These are phyloP conservation scores for Drosophila virilis DNA, from an alignment of 1,140 invertebrate species.

Conservation along the genomic window DNA sequence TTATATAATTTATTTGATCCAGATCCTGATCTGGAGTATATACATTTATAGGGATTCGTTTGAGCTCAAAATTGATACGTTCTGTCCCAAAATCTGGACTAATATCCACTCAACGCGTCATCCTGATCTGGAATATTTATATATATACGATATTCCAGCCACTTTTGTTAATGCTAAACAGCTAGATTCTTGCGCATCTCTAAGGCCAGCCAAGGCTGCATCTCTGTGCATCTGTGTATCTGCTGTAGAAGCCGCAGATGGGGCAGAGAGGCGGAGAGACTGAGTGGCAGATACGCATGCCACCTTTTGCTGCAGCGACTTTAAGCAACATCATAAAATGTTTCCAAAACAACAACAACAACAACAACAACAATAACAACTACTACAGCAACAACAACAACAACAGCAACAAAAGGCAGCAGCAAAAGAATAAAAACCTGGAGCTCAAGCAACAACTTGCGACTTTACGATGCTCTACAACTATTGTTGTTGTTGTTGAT, in stretches of 20 bases:
- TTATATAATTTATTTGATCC: no score
- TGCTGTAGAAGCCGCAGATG: slow-evolving; percentile 17
- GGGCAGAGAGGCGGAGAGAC: neutral
- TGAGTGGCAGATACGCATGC: slow-evolving; percentile 36
- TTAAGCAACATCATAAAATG: slow-evolving; percentile 53
- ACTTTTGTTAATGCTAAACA: no score
- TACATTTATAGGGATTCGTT: no score
- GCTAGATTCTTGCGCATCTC: slow-evolving; percentile 19
- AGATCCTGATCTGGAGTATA: no score
- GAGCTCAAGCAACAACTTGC: slow-evolving; percentile 49
- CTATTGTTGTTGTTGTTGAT: slow-evolving; percentile 55
- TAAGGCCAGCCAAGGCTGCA: slow-evolving; percentile 12
- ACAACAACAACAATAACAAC: slow-evolving; percentile 21
- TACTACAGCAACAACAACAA: neutral
- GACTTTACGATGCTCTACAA: slow-evolving; percentile 61
- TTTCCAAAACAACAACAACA: slow-evolving; percentile 38
- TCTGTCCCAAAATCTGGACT: neutral
- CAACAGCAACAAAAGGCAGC: slow-evolving; percentile 14
- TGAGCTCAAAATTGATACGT: no score
- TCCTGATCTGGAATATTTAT: no score
- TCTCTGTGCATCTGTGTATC: slow-evolving; percentile 1
- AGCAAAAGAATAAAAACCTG: slow-evolving; percentile 24
- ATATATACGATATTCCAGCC: no score
- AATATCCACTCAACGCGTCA: neutral
- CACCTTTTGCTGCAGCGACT: slow-evolving; percentile 34